Evolutionary conservation across 1,140 invertebrate genomes (phyloP).

Genomic region (Cardiocondyla obscurior): DNA sequence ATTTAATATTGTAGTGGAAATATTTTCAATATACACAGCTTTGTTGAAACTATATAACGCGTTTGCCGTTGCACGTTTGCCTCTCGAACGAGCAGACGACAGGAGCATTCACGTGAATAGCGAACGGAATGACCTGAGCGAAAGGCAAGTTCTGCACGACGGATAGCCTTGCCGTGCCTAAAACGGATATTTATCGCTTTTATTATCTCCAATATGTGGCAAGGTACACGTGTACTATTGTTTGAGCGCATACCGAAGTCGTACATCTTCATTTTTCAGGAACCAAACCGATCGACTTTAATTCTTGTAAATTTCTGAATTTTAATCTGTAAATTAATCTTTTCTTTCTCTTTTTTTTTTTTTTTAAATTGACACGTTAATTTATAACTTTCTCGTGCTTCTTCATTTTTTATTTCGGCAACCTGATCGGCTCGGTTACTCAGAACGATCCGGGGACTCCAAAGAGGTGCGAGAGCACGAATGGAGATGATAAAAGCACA

Average conservation of each 20-base stretch:
- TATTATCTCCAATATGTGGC: neutral
- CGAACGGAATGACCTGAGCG: slow-evolving; percentile 16
- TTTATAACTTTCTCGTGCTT: neutral
- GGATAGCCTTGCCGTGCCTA: slow-evolving; percentile 2
- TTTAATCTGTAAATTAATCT: neutral
- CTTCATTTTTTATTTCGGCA: neutral
- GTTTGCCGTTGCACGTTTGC: neutral
- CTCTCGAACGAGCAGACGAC: neutral
- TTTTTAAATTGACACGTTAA: too few species aligned
- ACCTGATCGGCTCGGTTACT: neutral
- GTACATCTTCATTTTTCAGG: neutral
- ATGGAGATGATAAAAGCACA: neutral
- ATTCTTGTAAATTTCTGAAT: neutral
- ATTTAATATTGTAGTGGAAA: neutral
- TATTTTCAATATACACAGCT: neutral
- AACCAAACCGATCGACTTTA: neutral
- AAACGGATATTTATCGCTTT: slow-evolving; percentile 22
- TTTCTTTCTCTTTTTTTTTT: too few species aligned
- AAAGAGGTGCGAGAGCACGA: neutral
- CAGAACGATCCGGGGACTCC: neutral
- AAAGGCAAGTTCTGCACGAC: slow-evolving; percentile 25
- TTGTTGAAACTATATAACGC: neutral
- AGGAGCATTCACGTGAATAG: neutral
- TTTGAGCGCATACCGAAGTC: neutral
- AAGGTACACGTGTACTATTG: neutral